phyloP scores from a whole-genome alignment of 2,888 invertebrate species.

The Conus canariensis region DNA sequence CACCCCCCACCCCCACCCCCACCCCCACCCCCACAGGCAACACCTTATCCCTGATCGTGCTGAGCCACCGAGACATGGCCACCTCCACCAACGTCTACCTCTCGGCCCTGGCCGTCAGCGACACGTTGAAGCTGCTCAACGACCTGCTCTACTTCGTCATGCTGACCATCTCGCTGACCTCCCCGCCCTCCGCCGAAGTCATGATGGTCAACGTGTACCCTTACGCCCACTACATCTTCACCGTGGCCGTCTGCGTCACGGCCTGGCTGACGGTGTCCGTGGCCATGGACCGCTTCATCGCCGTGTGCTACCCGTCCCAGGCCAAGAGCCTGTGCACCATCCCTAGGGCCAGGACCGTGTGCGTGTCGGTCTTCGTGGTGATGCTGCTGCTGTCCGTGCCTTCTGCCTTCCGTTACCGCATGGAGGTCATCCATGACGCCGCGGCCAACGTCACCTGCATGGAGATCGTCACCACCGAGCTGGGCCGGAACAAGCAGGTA shows the following conservation, averaged over 20 bases:
- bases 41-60: constrained; percentile 67
- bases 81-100: constrained; percentile 75
- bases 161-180: constrained; percentile 59
- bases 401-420: constrained; percentile 71
- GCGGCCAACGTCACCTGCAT: constrained; percentile 61
- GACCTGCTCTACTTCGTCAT: constrained; percentile 73
- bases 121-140: constrained; percentile 72
- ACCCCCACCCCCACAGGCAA: constrained; percentile 52
- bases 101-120: constrained; percentile 73
- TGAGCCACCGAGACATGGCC: constrained; percentile 67
- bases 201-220: constrained; percentile 70
- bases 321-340: constrained; percentile 66
- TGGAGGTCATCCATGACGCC: constrained; percentile 59
- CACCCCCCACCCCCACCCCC: not conserved
- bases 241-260: constrained; percentile 70
- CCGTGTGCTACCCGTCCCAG: constrained; percentile 71
- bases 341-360: constrained; percentile 62
- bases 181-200: constrained; percentile 56
- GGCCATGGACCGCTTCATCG: constrained; percentile 73
- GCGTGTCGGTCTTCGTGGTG: constrained; percentile 68
- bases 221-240: constrained; percentile 74
- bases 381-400: constrained; percentile 74
- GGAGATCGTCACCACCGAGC: constrained; percentile 61
- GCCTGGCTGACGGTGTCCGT: constrained; percentile 76
- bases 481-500: constrained; percentile 65